These are phyloP conservation scores for Mastomys natalensis DNA, from an alignment of 2,113 vertebrate species.

Conservation along the genomic window DNA sequence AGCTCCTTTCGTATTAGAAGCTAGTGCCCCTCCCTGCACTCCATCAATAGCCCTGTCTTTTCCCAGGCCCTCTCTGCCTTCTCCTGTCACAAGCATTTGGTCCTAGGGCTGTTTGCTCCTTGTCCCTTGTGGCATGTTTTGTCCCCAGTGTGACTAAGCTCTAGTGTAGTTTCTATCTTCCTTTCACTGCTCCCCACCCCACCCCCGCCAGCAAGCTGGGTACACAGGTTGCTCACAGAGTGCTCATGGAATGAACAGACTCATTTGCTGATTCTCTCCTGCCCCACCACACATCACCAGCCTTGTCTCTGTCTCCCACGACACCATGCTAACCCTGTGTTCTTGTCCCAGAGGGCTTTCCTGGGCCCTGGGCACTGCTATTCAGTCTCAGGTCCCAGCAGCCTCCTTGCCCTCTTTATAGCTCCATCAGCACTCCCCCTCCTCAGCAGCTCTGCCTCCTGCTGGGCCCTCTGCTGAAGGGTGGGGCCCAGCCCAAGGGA, in stretches of 20 bases:
- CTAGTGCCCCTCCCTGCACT: not conserved
- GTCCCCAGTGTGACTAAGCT: not conserved
- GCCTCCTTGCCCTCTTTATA: not conserved
- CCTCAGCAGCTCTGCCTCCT: not conserved
- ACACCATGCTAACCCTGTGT: not conserved
- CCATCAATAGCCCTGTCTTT: not conserved
- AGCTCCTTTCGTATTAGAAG: not conserved
- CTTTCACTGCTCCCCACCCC: not conserved
- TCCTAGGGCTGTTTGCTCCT: not conserved
- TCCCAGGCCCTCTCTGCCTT: constrained; percentile 35
- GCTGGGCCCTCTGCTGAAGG: not conserved
- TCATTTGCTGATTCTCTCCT: not conserved
- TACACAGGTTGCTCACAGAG: not conserved
- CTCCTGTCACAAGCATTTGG: not conserved
- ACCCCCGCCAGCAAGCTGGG: not conserved
- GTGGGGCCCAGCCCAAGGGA: not conserved
- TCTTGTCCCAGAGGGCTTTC: not conserved
- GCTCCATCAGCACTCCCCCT: not conserved
- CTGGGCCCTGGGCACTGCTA: not conserved
- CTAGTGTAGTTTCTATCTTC: not conserved
- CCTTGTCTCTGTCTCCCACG: not conserved
- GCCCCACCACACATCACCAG: not conserved
- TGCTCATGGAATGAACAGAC: not conserved
- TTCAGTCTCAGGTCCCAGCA: not conserved
- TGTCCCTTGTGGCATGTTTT: not conserved